These are phyloP conservation scores for Beroe forskalii DNA, from an alignment of 37 sponge, comb jelly and placozoan genomes.

Conservation along the genomic window DNA sequence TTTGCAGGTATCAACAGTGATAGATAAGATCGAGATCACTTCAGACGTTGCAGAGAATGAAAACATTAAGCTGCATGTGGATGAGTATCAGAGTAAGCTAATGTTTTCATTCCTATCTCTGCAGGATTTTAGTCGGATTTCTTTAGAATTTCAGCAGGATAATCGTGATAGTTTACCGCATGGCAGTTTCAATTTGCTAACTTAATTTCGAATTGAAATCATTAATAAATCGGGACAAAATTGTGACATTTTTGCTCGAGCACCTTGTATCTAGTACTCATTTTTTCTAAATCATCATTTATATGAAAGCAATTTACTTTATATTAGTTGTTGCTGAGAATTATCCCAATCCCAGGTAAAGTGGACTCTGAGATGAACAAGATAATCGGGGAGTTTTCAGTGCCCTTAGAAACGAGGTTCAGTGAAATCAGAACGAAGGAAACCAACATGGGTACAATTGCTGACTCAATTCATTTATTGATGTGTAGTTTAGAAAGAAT, in stretches of 20 bases:
- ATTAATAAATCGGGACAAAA: too few species aligned
- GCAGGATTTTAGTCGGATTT: too few species aligned
- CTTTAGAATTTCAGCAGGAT: too few species aligned
- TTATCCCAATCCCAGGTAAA: too few species aligned
- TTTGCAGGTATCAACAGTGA: conserved; percentile 44
- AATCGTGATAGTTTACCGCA: too few species aligned
- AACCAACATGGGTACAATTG: conserved; percentile 68
- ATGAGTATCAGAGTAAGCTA: conserved; percentile 53
- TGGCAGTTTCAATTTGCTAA: too few species aligned
- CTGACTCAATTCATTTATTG: neutral
- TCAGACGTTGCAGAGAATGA: conserved; percentile 66
- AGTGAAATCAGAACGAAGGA: conserved; percentile 71
- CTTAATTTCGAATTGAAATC: too few species aligned
- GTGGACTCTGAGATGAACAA: conserved; percentile 69
- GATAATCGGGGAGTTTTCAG: conserved; percentile 67
- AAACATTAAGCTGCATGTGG: conserved; percentile 66
- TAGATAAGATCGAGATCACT: conserved; percentile 66
- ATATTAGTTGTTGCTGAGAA: too few species aligned
- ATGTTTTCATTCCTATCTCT: neutral
- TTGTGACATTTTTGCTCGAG: too few species aligned
- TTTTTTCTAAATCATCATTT: too few species aligned
- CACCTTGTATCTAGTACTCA: too few species aligned
- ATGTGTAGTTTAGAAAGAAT: neutral
- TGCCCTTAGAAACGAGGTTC: conserved; percentile 76
- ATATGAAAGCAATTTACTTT: too few species aligned